Evolutionary conservation across 2,888 invertebrate genomes (phyloP).

Genomic region (Ophion obscuratus): DNA sequence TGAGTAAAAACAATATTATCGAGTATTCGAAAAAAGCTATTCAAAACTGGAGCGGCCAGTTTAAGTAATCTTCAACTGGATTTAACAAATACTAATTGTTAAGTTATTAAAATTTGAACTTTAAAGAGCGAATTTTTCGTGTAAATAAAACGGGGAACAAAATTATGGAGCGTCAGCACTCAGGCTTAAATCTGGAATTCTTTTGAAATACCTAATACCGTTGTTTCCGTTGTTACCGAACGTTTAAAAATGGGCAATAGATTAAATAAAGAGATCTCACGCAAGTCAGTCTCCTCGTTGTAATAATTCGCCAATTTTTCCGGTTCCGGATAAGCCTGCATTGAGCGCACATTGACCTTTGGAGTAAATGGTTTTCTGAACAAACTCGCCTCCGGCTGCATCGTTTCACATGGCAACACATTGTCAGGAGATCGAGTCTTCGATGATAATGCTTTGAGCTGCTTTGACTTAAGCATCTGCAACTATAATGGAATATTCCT

Average conservation of each 20-base stretch:
- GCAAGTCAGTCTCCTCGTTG: constrained; percentile 31
- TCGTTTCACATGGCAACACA: not conserved
- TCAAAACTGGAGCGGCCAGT: too few species aligned
- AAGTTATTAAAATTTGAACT: too few species aligned
- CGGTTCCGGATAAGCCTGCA: constrained; percentile 25
- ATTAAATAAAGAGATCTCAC: constrained; percentile 18
- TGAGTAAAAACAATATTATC: too few species aligned
- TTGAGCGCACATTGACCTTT: not conserved
- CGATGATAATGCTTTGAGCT: constrained; percentile 43
- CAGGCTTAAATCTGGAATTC: too few species aligned
- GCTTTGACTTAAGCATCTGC: constrained; percentile 45
- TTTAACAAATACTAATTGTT: too few species aligned
- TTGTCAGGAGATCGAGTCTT: constrained; percentile 41
- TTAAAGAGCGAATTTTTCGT: too few species aligned
- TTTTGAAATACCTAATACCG: too few species aligned
- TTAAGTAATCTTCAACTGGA: too few species aligned
- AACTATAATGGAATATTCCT: constrained; percentile 27
- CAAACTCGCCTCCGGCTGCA: constrained; percentile 17
- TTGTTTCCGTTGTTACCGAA: too few species aligned
- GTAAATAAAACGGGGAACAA: too few species aligned
- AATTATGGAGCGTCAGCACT: too few species aligned
- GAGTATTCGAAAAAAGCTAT: too few species aligned
- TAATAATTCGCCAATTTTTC: constrained; percentile 45
- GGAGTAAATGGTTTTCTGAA: constrained; percentile 54
- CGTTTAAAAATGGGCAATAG: not conserved